Evolutionary conservation across 2,888 invertebrate genomes (phyloP).

Genomic region (Zygaena filipendulae): DNA sequence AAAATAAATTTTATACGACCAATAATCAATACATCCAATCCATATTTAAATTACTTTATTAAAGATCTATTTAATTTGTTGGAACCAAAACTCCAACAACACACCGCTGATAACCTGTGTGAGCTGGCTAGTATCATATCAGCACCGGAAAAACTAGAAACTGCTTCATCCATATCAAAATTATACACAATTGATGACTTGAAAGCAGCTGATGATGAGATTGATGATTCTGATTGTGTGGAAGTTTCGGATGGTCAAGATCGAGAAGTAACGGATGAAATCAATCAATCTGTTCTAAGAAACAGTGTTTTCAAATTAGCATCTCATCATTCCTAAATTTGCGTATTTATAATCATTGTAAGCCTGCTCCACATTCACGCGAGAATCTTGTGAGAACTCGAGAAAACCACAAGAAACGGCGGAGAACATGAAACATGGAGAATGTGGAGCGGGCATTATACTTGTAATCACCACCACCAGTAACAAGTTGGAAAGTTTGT

Average conservation of each 20-base stretch:
- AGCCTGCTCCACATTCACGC: too few species aligned
- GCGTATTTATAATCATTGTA: too few species aligned
- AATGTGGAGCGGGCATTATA: too few species aligned
- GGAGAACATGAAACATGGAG: too few species aligned
- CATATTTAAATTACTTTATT: conserved; percentile 41
- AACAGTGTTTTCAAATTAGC: not conserved
- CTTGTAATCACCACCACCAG: too few species aligned
- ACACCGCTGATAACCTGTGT: conserved; percentile 29
- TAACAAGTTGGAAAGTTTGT: too few species aligned
- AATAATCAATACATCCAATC: conserved; percentile 45
- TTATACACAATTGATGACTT: conserved; percentile 59
- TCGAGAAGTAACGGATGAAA: not conserved
- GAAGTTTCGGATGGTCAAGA: not conserved
- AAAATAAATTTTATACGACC: conserved; percentile 42
- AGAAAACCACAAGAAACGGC: too few species aligned
- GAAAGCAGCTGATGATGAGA: conserved; percentile 14
- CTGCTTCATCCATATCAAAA: conserved; percentile 25
- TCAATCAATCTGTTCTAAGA: not conserved
- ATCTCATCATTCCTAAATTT: not conserved
- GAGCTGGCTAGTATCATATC: conserved; percentile 43
- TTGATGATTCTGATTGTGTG: conserved; percentile 6
- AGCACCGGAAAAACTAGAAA: conserved; percentile 28
- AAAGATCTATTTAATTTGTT: conserved; percentile 36
- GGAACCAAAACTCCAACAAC: conserved; percentile 33
- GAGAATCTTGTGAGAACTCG: too few species aligned